Conservation (phyloP, 2,113 vertebrate species). For the Ranitomeya imitator region DNA sequence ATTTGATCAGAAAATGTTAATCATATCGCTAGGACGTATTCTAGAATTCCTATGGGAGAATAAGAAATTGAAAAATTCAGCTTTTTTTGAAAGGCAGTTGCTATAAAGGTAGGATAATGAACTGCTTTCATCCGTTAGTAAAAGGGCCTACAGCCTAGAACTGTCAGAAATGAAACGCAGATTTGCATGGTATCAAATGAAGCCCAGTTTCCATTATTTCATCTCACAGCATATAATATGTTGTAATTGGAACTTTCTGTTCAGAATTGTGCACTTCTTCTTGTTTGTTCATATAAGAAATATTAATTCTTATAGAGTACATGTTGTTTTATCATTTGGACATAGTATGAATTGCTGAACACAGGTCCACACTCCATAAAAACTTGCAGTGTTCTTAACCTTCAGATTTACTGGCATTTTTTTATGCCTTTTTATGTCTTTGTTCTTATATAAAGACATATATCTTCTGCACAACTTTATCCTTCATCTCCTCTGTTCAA, state of each 20-base stretch:
- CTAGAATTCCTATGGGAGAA: not conserved
- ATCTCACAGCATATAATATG: not conserved
- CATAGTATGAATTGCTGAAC: not conserved
- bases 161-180: not conserved
- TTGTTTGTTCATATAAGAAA: constrained; percentile 1
- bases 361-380: not conserved
- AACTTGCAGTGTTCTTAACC: constrained; percentile 31
- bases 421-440: constrained; percentile 29
- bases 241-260: not conserved
- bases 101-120: not conserved
- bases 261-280: not conserved
- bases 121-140: not conserved
- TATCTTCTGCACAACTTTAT: constrained; percentile 44
- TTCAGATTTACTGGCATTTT: constrained; percentile 19
- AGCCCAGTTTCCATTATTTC: not conserved
- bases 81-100: not conserved
- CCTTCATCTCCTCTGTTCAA: constrained; percentile 33
- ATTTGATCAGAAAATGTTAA: not conserved
- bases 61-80: not conserved
- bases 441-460: constrained; percentile 34
- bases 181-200: not conserved
- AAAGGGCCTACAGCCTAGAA: not conserved
- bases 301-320: not conserved
- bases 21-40: not conserved
- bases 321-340: not conserved